phyloP scores from a whole-genome alignment of 2,888 invertebrate genomes.

The Galerucella nymphaeae region DNA sequence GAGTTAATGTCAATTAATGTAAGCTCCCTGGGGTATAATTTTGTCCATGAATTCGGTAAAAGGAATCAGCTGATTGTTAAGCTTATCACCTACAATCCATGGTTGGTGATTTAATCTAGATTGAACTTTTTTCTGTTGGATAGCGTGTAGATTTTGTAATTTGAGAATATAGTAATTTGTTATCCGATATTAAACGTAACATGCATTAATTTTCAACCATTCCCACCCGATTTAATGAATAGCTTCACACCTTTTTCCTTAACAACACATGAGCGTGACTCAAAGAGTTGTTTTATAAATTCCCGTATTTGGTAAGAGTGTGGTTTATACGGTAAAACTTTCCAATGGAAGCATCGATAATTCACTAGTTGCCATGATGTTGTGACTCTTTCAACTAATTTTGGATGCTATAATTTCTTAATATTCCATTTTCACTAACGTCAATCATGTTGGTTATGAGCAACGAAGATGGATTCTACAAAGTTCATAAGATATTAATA shows the following conservation, averaged over 20 bases:
- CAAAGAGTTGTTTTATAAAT: conserved; percentile 28
- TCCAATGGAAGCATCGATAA: background rate
- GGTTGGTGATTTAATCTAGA: conserved; percentile 18
- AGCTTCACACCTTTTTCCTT: conserved; percentile 30
- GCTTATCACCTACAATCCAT: too few relatives aligned
- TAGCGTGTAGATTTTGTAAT: conserved; percentile 28
- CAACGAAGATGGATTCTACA: too few relatives aligned
- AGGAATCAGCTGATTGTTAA: too few relatives aligned
- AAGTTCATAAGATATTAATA: too few relatives aligned
- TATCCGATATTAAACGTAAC: conserved; percentile 24
- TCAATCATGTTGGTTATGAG: too few relatives aligned
- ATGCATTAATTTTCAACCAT: conserved; percentile 17
- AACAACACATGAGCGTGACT: conserved; percentile 30
- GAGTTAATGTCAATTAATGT: too few relatives aligned
- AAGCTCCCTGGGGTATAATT: too few relatives aligned
- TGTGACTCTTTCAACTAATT: background rate
- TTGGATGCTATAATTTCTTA: too few relatives aligned
- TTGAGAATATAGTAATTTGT: conserved; percentile 34
- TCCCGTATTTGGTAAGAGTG: conserved; percentile 2
- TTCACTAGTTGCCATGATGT: background rate
- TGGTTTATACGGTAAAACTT: background rate
- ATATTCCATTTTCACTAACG: too few relatives aligned
- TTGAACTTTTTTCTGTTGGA: conserved; percentile 11
- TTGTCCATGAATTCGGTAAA: too few relatives aligned
- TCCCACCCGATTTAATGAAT: conserved; percentile 26